Evolutionary conservation across 2,888 invertebrate species (phyloP), one percentile per base, ranked within the genome.

Genomic region (Dione vanillae): DNA sequence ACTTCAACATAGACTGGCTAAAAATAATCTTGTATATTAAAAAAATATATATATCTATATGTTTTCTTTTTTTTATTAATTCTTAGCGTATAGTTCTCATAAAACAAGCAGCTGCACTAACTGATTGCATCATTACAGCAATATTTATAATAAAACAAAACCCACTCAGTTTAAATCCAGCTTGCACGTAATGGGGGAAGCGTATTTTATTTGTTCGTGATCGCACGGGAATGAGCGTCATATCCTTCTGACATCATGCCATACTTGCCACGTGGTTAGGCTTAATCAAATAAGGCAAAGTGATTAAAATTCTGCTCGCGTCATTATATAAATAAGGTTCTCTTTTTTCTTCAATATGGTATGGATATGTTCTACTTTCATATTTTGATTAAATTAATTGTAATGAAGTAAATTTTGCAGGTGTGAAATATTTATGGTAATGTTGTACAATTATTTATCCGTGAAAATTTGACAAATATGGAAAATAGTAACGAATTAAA

Each of bases 221-320:
- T 76, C 72, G 69, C 80, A 82, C 83, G 85, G 81, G 85, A 85
- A 85, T 79, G 77, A 79, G 80, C 86, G 83, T 80, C 83, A 78
- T 76, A 80, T 86, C 85, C 85, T 80, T 41, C 69, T 80, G 78
- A 83, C 85, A 80, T 84, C 84, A 85, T 66, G 67, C 64, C 64
- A 69, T 37, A 16, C 83, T 85, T 65, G 67, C 65, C 76, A 76
- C 75, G 75, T 78, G 76, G 73, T 67, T 47, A 70, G 43, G 61
- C 72, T 59, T 69, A 65, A 49, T 43, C 37, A 61, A 66, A 65
- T 61, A 66, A 68, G 54, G 59, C 70, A 51, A 43, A 43, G 20
- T 59, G 43, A 59, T 43, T 59, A 43, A n/a, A 27, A 45, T 61
- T 27, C n/a, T 61, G 10, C 11, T 27, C n/a, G 16, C 45, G n/a